Percentiles rank a stretch among this genome's conserved stretches.
These are phyloP conservation scores for Oscheius sp. DNA, from an alignment of 2,888 invertebrate genomes.

Conservation along the genomic window DNA sequence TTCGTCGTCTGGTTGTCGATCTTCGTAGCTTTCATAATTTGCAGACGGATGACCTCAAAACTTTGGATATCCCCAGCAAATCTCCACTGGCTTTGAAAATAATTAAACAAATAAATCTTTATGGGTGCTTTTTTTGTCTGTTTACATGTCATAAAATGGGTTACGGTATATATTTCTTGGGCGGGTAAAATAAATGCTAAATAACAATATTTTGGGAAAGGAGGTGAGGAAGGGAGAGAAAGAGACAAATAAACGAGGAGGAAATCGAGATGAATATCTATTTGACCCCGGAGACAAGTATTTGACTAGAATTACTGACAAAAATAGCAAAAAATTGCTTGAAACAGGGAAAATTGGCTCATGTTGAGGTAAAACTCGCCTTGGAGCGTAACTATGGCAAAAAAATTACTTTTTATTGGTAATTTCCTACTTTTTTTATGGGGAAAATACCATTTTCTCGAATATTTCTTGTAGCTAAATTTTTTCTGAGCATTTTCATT, in stretches of 20 bases:
- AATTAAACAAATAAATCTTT: not conserved
- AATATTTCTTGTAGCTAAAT: not conserved
- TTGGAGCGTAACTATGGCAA: too few species aligned
- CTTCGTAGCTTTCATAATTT: slow-evolving; percentile 25
- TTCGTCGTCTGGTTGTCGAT: slow-evolving; percentile 1
- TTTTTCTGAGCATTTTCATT: not conserved
- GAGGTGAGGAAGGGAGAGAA: not conserved
- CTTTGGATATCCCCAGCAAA: slow-evolving; percentile 6
- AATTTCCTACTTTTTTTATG: not conserved
- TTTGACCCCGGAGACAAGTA: not conserved
- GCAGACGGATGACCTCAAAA: slow-evolving; percentile 16
- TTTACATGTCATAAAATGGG: too few species aligned
- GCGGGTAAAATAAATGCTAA: too few species aligned
- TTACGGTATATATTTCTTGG: too few species aligned
- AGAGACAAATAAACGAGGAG: slow-evolving; percentile 20
- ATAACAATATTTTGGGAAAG: too few species aligned
- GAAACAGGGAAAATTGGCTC: too few species aligned
- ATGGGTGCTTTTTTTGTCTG: too few species aligned
- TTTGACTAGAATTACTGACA: too few species aligned
- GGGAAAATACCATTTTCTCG: not conserved
- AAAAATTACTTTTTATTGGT: not conserved
- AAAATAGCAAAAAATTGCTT: too few species aligned
- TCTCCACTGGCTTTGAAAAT: slow-evolving; percentile 8
- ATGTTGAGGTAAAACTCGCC: too few species aligned
- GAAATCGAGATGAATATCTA: not conserved